Conservation (phyloP, 1,140 invertebrate genomes). For the Papilio helenus region DNA sequence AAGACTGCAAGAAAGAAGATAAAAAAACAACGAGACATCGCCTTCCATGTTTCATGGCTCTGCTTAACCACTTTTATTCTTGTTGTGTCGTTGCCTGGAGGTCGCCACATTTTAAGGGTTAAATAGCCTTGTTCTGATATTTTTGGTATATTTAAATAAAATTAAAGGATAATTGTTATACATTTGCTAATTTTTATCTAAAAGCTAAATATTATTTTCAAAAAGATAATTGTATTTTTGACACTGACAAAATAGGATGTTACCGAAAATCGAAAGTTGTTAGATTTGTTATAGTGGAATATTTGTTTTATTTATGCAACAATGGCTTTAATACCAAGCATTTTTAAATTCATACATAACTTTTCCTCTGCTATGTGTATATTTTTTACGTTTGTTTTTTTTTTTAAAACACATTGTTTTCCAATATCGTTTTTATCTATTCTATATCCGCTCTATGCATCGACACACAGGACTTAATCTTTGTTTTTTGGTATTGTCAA, state of each 20-base stretch:
- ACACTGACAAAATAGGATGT: not conserved
- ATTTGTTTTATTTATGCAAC: no score
- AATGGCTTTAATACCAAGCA: no score
- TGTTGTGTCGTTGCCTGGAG: not conserved
- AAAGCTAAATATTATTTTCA: not conserved
- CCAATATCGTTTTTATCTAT: not conserved
- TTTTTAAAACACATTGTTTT: no score
- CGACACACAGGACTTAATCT: not conserved
- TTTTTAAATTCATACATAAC: no score
- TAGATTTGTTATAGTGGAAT: no score
- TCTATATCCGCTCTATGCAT: not conserved
- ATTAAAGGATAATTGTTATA: not conserved
- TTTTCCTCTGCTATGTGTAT: no score
- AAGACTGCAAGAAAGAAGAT: not conserved
- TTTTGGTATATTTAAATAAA: not conserved
- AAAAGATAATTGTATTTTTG: not conserved
- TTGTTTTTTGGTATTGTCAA: not conserved
- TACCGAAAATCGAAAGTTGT: not conserved
- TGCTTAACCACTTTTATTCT: not conserved
- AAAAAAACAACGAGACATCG: not conserved
- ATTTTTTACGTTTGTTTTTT: no score
- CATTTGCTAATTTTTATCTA: not conserved
- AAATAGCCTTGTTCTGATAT: not conserved
- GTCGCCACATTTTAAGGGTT: not conserved
- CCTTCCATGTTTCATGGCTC: slow-evolving; percentile 6